These are phyloP conservation scores for Cosmia pyralina DNA, from an alignment of 2,888 invertebrate species.

Conservation along the genomic window DNA sequence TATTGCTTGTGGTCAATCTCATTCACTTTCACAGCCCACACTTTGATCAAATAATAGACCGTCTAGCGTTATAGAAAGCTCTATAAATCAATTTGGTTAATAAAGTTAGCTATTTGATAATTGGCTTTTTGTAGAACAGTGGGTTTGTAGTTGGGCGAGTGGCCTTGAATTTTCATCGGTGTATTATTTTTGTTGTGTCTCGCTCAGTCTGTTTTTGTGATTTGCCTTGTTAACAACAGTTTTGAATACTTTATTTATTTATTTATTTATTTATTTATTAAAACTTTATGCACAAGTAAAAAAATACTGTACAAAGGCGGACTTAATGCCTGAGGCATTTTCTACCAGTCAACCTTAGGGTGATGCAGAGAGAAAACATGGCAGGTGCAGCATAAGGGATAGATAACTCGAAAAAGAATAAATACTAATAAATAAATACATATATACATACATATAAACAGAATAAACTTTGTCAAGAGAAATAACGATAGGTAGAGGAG, in stretches of 20 bases:
- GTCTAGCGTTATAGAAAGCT: conserved; percentile 43
- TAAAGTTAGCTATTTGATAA: conserved; percentile 47
- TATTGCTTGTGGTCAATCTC: conserved; percentile 22
- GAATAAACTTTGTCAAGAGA: no score
- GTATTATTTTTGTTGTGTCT: background rate
- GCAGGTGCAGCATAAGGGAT: no score
- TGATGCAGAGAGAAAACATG: no score
- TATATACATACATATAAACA: no score
- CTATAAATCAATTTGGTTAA: conserved; percentile 52
- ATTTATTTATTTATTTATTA: no score
- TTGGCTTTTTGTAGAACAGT: conserved; percentile 51
- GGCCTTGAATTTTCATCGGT: conserved; percentile 24
- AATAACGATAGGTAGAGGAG: no score
- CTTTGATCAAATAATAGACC: conserved; percentile 27
- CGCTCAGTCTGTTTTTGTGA: background rate
- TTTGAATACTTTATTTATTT: background rate
- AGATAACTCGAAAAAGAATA: no score
- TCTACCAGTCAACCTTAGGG: no score
- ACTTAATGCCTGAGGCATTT: no score
- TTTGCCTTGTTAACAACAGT: background rate
- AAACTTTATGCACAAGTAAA: no score
- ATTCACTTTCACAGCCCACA: conserved; percentile 48
- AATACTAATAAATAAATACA: no score
- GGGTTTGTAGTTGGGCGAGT: conserved; percentile 23
- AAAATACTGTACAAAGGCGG: no score